A percentile compares a stretch with the other conserved stretches of the same genome.
phyloP scores from a whole-genome alignment of 2,888 invertebrate genomes.

The Melinaea marsaeus region DNA sequence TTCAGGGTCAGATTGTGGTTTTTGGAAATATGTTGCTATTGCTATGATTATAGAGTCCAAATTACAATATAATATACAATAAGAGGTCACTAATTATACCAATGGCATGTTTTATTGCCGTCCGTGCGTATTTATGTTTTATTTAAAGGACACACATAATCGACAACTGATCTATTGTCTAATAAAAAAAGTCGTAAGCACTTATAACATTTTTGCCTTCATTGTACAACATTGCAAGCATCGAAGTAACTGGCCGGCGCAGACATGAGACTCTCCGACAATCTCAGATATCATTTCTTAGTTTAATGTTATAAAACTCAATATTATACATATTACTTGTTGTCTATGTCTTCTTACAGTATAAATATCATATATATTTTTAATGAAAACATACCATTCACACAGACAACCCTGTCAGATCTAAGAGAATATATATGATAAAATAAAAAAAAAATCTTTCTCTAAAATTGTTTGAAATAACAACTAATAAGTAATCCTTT shows the following conservation, averaged over 20 bases:
- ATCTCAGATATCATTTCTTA: background rate
- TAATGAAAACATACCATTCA: no score
- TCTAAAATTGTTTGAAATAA: no score
- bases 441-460: no score
- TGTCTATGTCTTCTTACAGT: no score
- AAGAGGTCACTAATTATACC: constrained; percentile 23
- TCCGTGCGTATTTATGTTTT: constrained; percentile 17
- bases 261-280: constrained; percentile 18
- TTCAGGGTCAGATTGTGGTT: constrained; percentile 5
- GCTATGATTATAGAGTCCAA: constrained; percentile 7
- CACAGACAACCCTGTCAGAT: no score
- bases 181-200: constrained; percentile 29
- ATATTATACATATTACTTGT: no score
- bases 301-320: no score
- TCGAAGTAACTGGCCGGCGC: constrained; percentile 39
- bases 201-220: constrained; percentile 32
- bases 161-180: constrained; percentile 26
- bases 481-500: no score
- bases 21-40: constrained; percentile 10
- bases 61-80: constrained; percentile 15
- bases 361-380: no score
- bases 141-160: constrained; percentile 24
- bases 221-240: constrained; percentile 45
- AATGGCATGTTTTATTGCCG: constrained; percentile 23
- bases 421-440: no score